phyloP scores from a whole-genome alignment of 2,888 invertebrate genomes.

The Rutpela maculata region DNA sequence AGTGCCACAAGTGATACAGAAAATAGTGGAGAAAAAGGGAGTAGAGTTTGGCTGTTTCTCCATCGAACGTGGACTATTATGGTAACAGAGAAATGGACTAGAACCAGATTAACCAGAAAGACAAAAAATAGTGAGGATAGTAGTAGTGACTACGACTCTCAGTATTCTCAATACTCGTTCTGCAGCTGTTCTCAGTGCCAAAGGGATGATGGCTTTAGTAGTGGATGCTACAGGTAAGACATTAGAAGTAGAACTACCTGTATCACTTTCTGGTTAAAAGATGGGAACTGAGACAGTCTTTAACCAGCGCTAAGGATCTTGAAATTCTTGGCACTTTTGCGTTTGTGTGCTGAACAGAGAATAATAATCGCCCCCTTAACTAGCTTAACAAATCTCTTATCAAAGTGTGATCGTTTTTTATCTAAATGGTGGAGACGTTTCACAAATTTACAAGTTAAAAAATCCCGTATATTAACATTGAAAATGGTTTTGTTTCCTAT shows the following conservation, averaged over 20 bases:
- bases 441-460: too few species aligned
- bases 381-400: too few species aligned
- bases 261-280: too few species aligned
- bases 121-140: slow-evolving; percentile 41
- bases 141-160: slow-evolving; percentile 63
- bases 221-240: slow-evolving; percentile 57
- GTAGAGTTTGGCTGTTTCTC: slow-evolving; percentile 67
- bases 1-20: slow-evolving; percentile 33
- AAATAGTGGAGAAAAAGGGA: slow-evolving; percentile 48
- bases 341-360: too few species aligned
- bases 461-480: too few species aligned
- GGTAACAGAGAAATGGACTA: slow-evolving; percentile 64
- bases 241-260: background rate
- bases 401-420: too few species aligned
- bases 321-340: too few species aligned
- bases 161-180: slow-evolving; percentile 67
- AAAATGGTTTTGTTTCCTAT: too few species aligned
- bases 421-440: too few species aligned
- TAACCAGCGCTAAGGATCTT: too few species aligned
- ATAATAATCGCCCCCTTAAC: too few species aligned
- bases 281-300: too few species aligned
- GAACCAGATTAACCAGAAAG: slow-evolving; percentile 46
- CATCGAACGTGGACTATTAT: slow-evolving; percentile 71
- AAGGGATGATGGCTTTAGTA: slow-evolving; percentile 64
- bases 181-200: slow-evolving; percentile 71